These are phyloP conservation scores for Helleia helle DNA, from an alignment of 2,888 invertebrate species.

Conservation along the genomic window DNA sequence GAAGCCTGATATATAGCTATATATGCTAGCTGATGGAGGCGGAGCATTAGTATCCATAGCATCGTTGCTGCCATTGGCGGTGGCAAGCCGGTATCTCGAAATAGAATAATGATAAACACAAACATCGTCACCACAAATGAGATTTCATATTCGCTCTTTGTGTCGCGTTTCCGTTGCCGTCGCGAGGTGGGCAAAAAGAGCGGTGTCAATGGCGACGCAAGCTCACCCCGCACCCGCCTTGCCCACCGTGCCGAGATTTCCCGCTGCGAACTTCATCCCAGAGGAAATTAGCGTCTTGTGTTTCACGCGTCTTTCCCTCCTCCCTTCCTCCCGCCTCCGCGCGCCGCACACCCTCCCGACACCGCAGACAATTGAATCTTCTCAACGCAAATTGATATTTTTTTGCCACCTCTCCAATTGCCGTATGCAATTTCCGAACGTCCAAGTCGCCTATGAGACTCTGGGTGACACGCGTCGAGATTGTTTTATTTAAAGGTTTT, in stretches of 20 bases:
- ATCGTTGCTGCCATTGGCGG: too few species aligned
- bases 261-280: conserved; percentile 43
- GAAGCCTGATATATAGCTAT: too few species aligned
- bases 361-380: conserved; percentile 49
- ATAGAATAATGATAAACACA: background rate
- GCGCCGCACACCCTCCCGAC: conserved; percentile 18
- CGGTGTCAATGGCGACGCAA: conserved; percentile 24
- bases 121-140: background rate
- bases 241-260: conserved; percentile 39
- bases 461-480: too few species aligned
- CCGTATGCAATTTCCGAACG: conserved; percentile 38
- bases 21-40: too few species aligned
- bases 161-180: conserved; percentile 3
- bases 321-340: background rate
- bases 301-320: conserved; percentile 35
- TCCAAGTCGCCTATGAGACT: conserved; percentile 26
- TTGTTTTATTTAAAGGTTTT: too few species aligned
- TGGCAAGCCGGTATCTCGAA: too few species aligned
- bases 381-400: conserved; percentile 49
- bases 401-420: conserved; percentile 41
- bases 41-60: too few species aligned
- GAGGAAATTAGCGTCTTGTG: conserved; percentile 60
- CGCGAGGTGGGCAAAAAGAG: conserved; percentile 18
- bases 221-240: conserved; percentile 30
- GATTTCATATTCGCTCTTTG: background rate